Evolutionary conservation across 2,797 vertebrate genomes (phyloP), one percentile per base, ranked within the genome.

Genomic region (Coluber constrictor): DNA sequence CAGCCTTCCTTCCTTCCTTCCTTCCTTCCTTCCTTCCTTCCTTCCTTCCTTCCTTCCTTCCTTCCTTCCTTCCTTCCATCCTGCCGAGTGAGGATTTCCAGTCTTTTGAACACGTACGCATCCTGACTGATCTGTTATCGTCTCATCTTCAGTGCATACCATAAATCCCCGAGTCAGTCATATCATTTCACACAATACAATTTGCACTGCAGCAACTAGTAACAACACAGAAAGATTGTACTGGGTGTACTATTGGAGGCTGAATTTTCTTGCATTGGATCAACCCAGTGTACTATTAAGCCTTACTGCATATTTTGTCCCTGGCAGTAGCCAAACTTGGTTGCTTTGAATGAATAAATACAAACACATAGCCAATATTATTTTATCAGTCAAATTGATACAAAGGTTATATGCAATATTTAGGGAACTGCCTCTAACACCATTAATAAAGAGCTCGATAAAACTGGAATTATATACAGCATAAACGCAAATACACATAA

Each of bases 141-240:
- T 47, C 79, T 88, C 83, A 57, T 93, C 93, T 6, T 29, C 86
- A 90, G 90, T 4, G 11, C 20, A 16, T 4, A 57, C 83, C 57
- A 87, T 94, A 92, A 92, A 92, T 92, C 88, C 89, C 59, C 0
- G 2, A 29, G n/a, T 43, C 91, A 93, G 90, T 0, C 16, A 43
- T 5, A 0, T 89, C 55, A 9, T 56, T 94, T 60, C 3, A 1
- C 0, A 3, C 74, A 56, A 93, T 92, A 93, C 23, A 83, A 86
- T 93, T 88, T 1, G 55, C 89, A 90, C 51, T 61, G 94, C 93
- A 51, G 93, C 89, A 66, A 89, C 88, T 79, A 61, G 47, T 16
- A 2, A 55, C 55, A 57, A 43, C 47, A 90, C 1, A 8, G 74
- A 91, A 91, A 94, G 91, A 91, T 94, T 94, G 88, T 90, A 90